A percentile compares a stretch with the other conserved stretches of the same genome.
These are phyloP conservation scores for Megalops atlanticus DNA, from an alignment of 2,113 vertebrate species.

Conservation along the genomic window DNA sequence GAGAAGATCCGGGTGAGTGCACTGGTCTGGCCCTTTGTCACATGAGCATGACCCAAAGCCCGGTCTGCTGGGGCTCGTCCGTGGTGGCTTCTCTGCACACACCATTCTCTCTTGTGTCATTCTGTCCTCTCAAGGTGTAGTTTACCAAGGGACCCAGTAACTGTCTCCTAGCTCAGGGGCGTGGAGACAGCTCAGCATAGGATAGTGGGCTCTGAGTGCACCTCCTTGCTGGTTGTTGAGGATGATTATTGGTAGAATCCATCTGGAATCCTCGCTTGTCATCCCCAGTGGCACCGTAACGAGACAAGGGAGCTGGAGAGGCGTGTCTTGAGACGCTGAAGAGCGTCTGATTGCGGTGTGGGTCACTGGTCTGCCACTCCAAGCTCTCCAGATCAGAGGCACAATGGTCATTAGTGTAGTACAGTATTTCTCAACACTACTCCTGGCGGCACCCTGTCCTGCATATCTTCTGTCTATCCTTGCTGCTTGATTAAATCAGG, in stretches of 20 bases:
- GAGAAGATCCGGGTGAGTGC: slow-evolving; percentile 93
- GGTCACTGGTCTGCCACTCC: background rate
- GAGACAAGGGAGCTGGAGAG: slow-evolving; percentile 5
- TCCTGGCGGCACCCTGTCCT: no score
- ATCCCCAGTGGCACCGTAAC: background rate
- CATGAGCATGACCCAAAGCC: no score
- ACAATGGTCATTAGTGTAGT: background rate
- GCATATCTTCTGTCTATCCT: no score
- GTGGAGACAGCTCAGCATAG: background rate
- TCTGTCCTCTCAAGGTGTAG: background rate
- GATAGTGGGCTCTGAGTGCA: background rate
- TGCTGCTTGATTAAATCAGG: no score
- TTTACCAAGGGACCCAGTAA: background rate
- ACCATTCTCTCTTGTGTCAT: background rate
- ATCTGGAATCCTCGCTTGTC: background rate
- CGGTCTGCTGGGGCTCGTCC: no score
- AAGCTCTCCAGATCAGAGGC: slow-evolving; percentile 11
- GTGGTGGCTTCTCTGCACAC: background rate
- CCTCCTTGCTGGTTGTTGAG: background rate
- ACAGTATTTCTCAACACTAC: no score
- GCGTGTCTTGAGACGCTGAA: background rate
- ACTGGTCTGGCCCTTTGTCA: background rate
- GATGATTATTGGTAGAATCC: background rate
- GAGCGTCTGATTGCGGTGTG: background rate
- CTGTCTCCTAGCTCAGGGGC: background rate